These are phyloP conservation scores for Thyatira batis DNA, from an alignment of 2,888 invertebrate genomes.

Conservation along the genomic window DNA sequence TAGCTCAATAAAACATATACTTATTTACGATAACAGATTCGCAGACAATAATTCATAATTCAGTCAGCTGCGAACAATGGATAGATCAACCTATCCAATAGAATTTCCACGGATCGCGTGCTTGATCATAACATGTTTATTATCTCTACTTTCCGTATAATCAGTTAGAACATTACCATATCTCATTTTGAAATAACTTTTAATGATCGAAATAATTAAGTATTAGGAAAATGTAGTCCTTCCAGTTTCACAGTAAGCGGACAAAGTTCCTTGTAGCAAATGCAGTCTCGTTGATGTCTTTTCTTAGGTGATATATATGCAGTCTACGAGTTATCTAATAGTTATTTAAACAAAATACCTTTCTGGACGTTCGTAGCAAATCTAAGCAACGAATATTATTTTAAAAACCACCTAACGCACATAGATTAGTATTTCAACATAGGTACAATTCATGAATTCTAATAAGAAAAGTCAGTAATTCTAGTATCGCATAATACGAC, in stretches of 20 bases:
- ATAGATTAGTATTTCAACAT: too few species aligned
- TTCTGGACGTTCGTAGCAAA: neutral
- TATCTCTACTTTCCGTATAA: conserved; percentile 45
- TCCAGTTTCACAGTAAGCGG: neutral
- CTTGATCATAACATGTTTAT: conserved; percentile 31
- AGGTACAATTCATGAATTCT: too few species aligned
- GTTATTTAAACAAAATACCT: neutral
- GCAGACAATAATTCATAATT: neutral
- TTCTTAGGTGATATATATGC: conserved; percentile 46
- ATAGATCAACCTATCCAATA: neutral
- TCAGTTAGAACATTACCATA: conserved; percentile 42
- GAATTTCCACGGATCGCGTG: conserved; percentile 38
- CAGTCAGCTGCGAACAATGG: neutral
- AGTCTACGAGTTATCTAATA: conserved; percentile 30
- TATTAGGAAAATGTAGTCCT: conserved; percentile 10
- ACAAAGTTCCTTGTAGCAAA: conserved; percentile 14
- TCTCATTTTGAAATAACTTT: conserved; percentile 25
- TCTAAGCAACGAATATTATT: neutral
- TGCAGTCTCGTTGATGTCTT: conserved; percentile 66
- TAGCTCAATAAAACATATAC: neutral
- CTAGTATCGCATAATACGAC: too few species aligned
- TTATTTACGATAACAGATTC: neutral
- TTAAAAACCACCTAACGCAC: too few species aligned
- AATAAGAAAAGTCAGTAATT: too few species aligned
- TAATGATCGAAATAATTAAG: conserved; percentile 17